phyloP scores from a whole-genome alignment of 2,113 vertebrate genomes.

The Ameiurus melas region DNA sequence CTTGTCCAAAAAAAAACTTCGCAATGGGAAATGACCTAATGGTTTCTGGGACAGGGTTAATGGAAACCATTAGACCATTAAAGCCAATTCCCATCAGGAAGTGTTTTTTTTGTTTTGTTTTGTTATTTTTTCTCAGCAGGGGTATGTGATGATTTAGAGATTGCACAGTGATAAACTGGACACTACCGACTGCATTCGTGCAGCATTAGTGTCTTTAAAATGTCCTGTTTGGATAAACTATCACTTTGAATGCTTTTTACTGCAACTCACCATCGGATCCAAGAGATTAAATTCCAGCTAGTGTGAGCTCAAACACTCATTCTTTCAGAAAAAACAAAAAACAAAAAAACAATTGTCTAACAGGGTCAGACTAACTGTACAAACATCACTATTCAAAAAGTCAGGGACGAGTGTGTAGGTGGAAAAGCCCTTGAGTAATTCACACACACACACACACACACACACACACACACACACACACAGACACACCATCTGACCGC shows the following conservation, averaged over 20 bases:
- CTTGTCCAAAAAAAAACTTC: neutral
- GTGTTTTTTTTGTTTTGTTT: neutral
- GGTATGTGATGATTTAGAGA: neutral
- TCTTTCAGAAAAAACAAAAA: neutral
- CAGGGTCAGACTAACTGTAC: neutral
- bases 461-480: slow-evolving; percentile 10
- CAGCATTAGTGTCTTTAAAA: neutral
- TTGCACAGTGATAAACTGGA: neutral
- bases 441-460: slow-evolving; percentile 4
- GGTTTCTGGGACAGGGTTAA: neutral
- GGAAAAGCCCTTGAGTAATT: neutral
- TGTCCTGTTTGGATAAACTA: neutral
- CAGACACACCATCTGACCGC: neutral
- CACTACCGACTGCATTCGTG: neutral
- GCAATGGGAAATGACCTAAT: neutral
- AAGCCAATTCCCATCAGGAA: neutral
- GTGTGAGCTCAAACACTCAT: neutral
- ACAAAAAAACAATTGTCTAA: neutral
- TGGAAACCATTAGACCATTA: neutral
- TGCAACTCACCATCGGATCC: neutral
- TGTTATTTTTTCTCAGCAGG: neutral
- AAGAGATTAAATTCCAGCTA: neutral
- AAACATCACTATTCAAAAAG: neutral
- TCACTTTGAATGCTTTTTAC: neutral
- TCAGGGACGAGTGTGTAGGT: slow-evolving; percentile 14